These are phyloP conservation scores for Arrhopalites spinosus DNA, from an alignment of 2,888 invertebrate genomes.

Conservation along the genomic window DNA sequence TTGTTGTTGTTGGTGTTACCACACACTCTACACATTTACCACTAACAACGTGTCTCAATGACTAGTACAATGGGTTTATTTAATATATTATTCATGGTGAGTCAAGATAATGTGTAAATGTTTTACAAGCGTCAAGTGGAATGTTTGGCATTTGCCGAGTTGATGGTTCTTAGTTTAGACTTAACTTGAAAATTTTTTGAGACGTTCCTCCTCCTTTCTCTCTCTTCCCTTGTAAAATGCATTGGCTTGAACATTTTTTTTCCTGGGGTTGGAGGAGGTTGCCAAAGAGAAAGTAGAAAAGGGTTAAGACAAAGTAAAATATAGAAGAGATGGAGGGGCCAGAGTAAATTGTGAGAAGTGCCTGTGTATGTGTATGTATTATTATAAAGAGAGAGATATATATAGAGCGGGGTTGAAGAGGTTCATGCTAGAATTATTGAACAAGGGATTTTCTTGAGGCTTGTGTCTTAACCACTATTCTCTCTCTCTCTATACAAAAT, in stretches of 20 bases:
- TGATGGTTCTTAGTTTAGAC: too few relatives aligned
- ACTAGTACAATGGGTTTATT: not conserved
- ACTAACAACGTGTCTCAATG: too few relatives aligned
- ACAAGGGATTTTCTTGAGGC: too few relatives aligned
- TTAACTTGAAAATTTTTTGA: not conserved
- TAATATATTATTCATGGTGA: slow-evolving; percentile 24
- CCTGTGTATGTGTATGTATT: too few relatives aligned
- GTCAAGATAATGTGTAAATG: slow-evolving; percentile 17
- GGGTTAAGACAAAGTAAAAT: slow-evolving; percentile 3
- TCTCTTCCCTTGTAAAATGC: not conserved
- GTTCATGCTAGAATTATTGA: too few relatives aligned
- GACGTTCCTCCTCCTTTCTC: not conserved
- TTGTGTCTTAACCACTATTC: too few relatives aligned
- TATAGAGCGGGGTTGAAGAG: too few relatives aligned
- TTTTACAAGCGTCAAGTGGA: not conserved
- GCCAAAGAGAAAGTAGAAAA: not conserved
- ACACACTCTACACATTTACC: too few relatives aligned
- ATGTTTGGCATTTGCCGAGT: too few relatives aligned
- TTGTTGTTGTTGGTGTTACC: too few relatives aligned
- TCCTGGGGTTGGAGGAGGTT: not conserved
- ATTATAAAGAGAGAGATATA: too few relatives aligned
- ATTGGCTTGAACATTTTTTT: not conserved
- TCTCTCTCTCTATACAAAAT: too few relatives aligned
- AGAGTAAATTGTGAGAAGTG: slow-evolving; percentile 2
- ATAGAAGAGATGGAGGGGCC: not conserved